A percentile compares a stretch with the other conserved stretches of the same genome.
Evolutionary conservation across 2,113 vertebrate genomes (phyloP).

Genomic region (Octodon degus): DNA sequence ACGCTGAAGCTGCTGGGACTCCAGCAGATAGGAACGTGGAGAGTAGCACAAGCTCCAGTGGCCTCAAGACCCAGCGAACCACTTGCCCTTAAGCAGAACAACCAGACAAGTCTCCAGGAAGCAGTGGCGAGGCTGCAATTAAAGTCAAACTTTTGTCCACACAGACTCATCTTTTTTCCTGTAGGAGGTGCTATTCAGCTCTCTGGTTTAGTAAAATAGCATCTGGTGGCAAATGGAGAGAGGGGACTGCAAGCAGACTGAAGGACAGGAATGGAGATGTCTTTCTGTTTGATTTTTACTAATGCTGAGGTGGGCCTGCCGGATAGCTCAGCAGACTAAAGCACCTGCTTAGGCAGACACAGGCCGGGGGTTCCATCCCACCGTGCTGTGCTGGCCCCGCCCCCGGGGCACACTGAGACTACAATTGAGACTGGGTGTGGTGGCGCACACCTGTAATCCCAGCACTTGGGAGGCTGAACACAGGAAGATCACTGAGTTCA

Average conservation of each 20-base stretch:
- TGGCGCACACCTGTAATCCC: too few relatives aligned
- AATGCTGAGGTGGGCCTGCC: neutral
- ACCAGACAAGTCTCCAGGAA: neutral
- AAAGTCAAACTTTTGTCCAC: neutral
- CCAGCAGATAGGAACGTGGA: neutral
- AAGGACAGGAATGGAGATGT: neutral
- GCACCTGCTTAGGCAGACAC: too few relatives aligned
- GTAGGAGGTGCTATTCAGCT: neutral
- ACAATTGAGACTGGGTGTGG: too few relatives aligned
- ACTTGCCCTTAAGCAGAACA: neutral
- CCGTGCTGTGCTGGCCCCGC: too few relatives aligned
- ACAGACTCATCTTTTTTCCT: neutral
- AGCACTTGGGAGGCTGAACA: too few relatives aligned
- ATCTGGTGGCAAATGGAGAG: neutral
- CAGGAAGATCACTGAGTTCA: too few relatives aligned
- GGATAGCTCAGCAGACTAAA: too few relatives aligned
- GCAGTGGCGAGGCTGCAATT: neutral
- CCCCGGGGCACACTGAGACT: too few relatives aligned
- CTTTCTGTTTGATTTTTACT: neutral
- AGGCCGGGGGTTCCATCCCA: too few relatives aligned
- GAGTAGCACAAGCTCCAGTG: neutral
- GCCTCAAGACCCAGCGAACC: neutral
- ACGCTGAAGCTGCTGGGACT: neutral
- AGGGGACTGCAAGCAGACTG: neutral
- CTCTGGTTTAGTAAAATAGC: conserved; percentile 2